Base-by-base conservation (phyloP, 2,797 vertebrate species). In the Loris lydekkerianus region DNA sequence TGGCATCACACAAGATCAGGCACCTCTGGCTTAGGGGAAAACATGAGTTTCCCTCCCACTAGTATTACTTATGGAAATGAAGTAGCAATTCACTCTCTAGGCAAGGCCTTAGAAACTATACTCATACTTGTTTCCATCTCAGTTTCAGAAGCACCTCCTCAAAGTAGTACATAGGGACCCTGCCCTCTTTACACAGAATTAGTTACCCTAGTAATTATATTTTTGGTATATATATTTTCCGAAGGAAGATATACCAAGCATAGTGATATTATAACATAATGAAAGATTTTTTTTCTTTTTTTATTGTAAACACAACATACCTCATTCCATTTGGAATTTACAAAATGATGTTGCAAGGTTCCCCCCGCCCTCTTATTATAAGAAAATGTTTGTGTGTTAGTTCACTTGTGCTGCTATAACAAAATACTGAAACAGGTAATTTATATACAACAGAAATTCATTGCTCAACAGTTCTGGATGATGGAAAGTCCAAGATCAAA, bases 201-300 rank as follows among this genome's bases (percentile, higher is more conserved):
- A 75, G 17, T 1, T 75, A 10, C 7, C 34, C 82, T 81, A 65
- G n/a, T 13, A 78, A 34, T 63, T 93, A n/a, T 43, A 85, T 94
- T 69, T 83, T 37, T n/a, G 17, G 34, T 61, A 14, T 63, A 75
- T 21, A 60, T 88, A 53, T 77, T 91, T 67, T 87, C 89, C 15
- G 58, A 93, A 88, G 34, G 31, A 93, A 90, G 40, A 53, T 60
- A 77, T 29, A 13, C 2, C 31, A 56, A 85, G 27, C 53, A 40
- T 67, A 92, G 89, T 60, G 70, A 87, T 29, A 81, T 6, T 70
- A 75, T 23, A 21, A 85, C 89, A 15, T 82, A 92, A 27, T 63
- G 60, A 94, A 93, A 82, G 25, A 3, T 46, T 65, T 69, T 21
- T 23, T 63, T 29, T 29, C 49, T 53, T 25, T 90, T 17, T 43